phyloP scores from a whole-genome alignment of 2,113 vertebrate genomes.

The Indri indri region DNA sequence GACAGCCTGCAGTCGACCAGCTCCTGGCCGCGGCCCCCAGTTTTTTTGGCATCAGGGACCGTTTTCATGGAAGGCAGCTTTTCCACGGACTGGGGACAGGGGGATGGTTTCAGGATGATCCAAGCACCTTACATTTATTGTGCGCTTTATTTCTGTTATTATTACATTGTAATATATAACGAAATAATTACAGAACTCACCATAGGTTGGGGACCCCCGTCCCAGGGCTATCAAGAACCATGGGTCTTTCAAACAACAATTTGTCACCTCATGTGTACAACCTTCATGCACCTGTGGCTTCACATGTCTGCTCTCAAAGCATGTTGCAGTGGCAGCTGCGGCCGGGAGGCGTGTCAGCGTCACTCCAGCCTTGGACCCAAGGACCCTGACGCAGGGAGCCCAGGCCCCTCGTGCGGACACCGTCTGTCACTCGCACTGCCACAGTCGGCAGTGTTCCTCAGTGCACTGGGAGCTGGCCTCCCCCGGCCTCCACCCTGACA shows the following conservation, averaged over 20 bases:
- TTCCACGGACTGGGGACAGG: too few species aligned
- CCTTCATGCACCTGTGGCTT: neutral
- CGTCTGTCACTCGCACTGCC: fast-evolving
- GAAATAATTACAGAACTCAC: too few species aligned
- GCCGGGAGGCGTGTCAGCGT: neutral
- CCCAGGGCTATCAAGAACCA: neutral
- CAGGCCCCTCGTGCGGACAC: fast-evolving
- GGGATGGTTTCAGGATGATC: too few species aligned
- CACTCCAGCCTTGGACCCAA: neutral
- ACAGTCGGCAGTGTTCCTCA: neutral
- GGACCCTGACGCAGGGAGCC: neutral
- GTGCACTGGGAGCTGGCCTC: neutral
- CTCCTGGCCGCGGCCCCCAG: neutral
- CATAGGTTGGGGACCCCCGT: too few species aligned
- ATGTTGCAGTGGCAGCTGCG: neutral
- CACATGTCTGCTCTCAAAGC: neutral
- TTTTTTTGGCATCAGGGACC: too few species aligned
- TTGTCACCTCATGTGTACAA: neutral
- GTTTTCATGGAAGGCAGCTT: too few species aligned
- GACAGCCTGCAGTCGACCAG: neutral
- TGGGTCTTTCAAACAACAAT: neutral
- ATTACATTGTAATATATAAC: too few species aligned
- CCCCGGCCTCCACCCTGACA: neutral
- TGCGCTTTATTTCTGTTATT: too few species aligned
- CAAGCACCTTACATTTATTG: too few species aligned